Base-by-base conservation (phyloP, 2,888 invertebrate species). In the Drosophila anceps region DNA sequence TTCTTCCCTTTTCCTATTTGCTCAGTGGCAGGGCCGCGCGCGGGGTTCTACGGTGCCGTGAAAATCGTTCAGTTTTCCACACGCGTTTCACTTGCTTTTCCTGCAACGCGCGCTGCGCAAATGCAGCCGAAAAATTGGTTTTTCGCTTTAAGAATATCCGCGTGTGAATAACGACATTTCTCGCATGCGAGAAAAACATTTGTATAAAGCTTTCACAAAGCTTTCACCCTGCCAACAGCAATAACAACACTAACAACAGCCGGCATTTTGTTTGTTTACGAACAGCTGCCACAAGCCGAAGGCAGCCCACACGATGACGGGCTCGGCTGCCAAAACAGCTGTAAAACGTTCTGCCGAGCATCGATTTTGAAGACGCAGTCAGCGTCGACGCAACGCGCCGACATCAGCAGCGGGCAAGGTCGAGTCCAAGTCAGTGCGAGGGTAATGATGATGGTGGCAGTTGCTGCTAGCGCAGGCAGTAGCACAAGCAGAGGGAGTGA, bases 101-200 rank as follows among this genome's bases (percentile, higher is more conserved):
- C 82, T 87, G 90, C 88, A 90, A 87, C 82, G 77, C 77, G 81
- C 82, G 77, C 63, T 84, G 82, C 90, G 79, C 88, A 77, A 84
- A 88, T 84, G 84, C 89, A 85, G 88, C 80, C 85, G 54, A 84
- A 77, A 79, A 75, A 65, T 71, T 39, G 18, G 46, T 58, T 65
- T 65, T 55, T 59, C 60, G 62, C 79, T 82, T 82, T 82, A 79
- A 79, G 67, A 79, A 65, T 53, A 37, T 55, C 48, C 51, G 70
- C 64, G 61, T 64, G 41, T 63, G 53, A 39, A 35, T 20, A 33
- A 8, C 29, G 15, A 9, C 15, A 31, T 15, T 63, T 59, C 44
- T 81, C 69, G 75, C 82, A 81, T 81, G 82, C 84, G 62, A 78
- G 44, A 64, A 18, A 46, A 53, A 43, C 31, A 44, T 51, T 31